phyloP scores from a whole-genome alignment of 1,140 invertebrate genomes.

The Drosophila simulans region DNA sequence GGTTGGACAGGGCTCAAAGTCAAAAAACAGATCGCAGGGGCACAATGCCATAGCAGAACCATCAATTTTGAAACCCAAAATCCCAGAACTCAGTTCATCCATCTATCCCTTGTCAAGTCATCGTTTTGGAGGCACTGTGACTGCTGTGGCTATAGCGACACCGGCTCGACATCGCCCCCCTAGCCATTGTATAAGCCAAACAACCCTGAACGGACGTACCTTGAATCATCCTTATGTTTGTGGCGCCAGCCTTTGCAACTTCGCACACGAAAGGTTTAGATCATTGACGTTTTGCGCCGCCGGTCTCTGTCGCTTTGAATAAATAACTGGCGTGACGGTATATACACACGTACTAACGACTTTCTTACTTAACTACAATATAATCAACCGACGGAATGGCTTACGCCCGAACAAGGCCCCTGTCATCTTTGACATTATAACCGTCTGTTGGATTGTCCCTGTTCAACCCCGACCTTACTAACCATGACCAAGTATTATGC shows the following conservation, averaged over 20 bases:
- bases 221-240: slow-evolving; percentile 25
- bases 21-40: slow-evolving; percentile 1
- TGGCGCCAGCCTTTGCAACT: slow-evolving; percentile 47
- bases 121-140: slow-evolving; percentile 37
- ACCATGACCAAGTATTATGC: slow-evolving; percentile 60
- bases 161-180: slow-evolving; percentile 6
- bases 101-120: slow-evolving; percentile 74
- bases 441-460: slow-evolving; percentile 43
- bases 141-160: slow-evolving; percentile 40
- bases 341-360: slow-evolving; percentile 16
- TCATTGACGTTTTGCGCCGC: slow-evolving; percentile 81
- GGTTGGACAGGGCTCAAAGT: slow-evolving; percentile 32
- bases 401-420: slow-evolving; percentile 32
- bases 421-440: slow-evolving; percentile 55
- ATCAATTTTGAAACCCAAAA: slow-evolving; percentile 60
- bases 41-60: slow-evolving; percentile 22
- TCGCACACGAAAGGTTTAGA: slow-evolving; percentile 69
- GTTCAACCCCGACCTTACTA: slow-evolving; percentile 47
- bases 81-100: slow-evolving; percentile 30
- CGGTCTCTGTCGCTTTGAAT: slow-evolving; percentile 78
- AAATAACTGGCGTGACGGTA: slow-evolving; percentile 75
- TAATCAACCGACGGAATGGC: slow-evolving; percentile 57
- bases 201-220: slow-evolving; percentile 11
- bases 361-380: slow-evolving; percentile 45
- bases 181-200: slow-evolving; percentile 25